Evolutionary conservation across 2,888 invertebrate genomes (phyloP).

Genomic region (Drosophila longiperda): DNA sequence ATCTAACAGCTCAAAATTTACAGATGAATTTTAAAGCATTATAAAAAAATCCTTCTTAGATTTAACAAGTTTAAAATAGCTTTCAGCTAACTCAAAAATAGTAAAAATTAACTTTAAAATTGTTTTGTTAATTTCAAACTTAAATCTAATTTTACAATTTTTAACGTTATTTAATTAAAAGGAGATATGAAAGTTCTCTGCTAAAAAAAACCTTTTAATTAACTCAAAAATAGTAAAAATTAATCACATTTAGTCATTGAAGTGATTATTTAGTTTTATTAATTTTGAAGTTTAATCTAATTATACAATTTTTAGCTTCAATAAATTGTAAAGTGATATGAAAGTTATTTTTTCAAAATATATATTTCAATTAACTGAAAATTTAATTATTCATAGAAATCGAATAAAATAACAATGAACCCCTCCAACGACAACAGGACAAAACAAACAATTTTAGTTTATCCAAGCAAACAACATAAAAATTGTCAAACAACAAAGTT

Average conservation of each 20-base stretch:
- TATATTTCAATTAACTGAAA: background rate
- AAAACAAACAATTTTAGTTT: slow-evolving; percentile 47
- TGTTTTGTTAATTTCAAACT: background rate
- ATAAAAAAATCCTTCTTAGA: background rate
- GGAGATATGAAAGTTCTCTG: background rate
- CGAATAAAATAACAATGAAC: slow-evolving; percentile 17
- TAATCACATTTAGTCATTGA: too few relatives aligned
- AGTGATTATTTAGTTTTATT: too few relatives aligned
- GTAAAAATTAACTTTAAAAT: background rate
- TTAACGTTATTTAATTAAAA: background rate
- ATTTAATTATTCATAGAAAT: background rate
- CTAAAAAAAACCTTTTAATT: background rate
- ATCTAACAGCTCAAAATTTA: background rate
- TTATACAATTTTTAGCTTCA: too few relatives aligned
- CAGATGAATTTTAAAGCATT: background rate
- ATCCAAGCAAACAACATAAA: slow-evolving; percentile 56
- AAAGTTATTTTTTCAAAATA: too few relatives aligned
- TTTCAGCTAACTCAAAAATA: background rate
- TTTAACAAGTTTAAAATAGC: background rate
- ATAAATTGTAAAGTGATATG: too few relatives aligned
- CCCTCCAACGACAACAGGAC: slow-evolving; percentile 8
- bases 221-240: too few relatives aligned
- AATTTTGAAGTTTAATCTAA: too few relatives aligned
- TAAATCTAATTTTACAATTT: background rate
- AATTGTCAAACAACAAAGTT: slow-evolving; percentile 51